Evolutionary conservation across 64 coral and sea anemone species (phyloP).

Genomic region (Cladopsammia gracilis): DNA sequence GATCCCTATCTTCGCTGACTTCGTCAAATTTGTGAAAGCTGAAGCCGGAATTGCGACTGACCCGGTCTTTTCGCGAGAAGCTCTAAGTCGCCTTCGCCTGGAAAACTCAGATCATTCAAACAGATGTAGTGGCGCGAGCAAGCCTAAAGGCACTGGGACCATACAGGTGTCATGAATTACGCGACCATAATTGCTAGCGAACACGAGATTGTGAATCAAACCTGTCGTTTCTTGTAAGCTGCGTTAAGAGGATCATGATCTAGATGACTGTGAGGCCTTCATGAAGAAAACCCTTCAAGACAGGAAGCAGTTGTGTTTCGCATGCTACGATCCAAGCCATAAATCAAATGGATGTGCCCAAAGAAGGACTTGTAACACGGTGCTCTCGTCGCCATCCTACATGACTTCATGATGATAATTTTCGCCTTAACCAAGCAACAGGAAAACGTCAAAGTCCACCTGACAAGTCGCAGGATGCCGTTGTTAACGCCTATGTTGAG

Average conservation of each 20-base stretch:
- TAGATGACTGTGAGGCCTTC: constrained; percentile 45
- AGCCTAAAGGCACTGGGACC: neutral
- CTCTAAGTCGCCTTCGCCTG: constrained; percentile 3
- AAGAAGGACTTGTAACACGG: constrained; percentile 57
- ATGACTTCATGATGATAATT: constrained; percentile 77
- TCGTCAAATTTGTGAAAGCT: constrained; percentile 24
- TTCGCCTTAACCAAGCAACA: constrained; percentile 15
- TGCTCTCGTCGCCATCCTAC: constrained; percentile 81
- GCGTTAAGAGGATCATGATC: constrained; percentile 46
- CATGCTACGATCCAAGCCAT: constrained; percentile 47
- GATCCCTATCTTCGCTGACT: neutral
- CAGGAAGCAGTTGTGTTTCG: constrained; percentile 48
- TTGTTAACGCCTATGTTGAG: neutral
- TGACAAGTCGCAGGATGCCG: no score
- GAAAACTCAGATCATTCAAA: neutral
- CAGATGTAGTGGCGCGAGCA: neutral
- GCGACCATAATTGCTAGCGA: neutral
- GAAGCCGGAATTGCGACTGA: constrained; percentile 62
- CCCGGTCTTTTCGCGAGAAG: constrained; percentile 67
- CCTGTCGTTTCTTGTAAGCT: neutral
- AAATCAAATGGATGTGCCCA: constrained; percentile 50
- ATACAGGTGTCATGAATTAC: neutral
- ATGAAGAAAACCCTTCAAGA: constrained; percentile 43
- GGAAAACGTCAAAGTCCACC: neutral
- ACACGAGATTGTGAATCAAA: neutral